Conservation (phyloP, 2,113 vertebrate genomes). For the Corvus moneduloides region DNA sequence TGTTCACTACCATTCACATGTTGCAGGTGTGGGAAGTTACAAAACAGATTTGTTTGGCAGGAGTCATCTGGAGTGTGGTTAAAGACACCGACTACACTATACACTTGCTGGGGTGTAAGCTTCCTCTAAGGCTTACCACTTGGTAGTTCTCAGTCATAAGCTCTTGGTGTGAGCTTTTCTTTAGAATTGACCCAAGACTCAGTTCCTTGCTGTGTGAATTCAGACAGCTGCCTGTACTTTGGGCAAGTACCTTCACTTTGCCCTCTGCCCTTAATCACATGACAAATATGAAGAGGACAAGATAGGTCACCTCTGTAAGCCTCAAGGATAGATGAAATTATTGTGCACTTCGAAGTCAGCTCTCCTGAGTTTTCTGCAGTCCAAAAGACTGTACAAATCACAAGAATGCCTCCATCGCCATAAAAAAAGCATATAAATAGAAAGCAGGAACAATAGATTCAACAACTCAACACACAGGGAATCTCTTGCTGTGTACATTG, state of each 20-base stretch:
- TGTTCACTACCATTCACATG: background rate
- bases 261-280: background rate
- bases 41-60: background rate
- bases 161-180: background rate
- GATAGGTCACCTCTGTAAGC: background rate
- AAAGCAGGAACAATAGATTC: background rate
- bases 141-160: background rate
- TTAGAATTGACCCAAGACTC: background rate
- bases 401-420: background rate
- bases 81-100: background rate
- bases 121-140: background rate
- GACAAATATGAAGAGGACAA: background rate
- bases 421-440: background rate
- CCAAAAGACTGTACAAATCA: background rate
- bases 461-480: background rate
- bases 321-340: background rate
- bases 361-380: background rate
- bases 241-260: background rate
- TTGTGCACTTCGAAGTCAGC: background rate
- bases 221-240: background rate
- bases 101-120: background rate
- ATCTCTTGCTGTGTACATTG: background rate
- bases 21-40: background rate
- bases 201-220: background rate
- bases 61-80: background rate